Base-by-base conservation (phyloP, 2,113 vertebrate genomes). In the Peucedramus taeniatus region DNA sequence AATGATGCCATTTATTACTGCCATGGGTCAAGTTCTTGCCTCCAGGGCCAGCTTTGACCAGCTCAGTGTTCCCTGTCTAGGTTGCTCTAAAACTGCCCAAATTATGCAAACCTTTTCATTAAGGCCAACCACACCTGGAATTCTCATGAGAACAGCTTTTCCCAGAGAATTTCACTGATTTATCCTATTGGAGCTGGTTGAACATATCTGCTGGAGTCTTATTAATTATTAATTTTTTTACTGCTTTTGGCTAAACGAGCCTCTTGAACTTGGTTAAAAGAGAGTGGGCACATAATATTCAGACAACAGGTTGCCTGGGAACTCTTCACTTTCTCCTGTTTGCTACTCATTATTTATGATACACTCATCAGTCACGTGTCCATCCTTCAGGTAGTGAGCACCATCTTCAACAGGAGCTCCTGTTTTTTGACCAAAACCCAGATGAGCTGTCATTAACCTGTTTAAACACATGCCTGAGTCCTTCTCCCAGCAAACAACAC, bases 161-260 rank as follows among this genome's bases (percentile, higher is more conserved):
- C 59, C 59, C 12, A 35, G 51, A 88, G 24, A 39, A 49, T 61
- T 88, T 88, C 60, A 27, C n/a, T 65, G 60, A 57, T 75, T 65
- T 59, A 40, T 88, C 28, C 40, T 49, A 13, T 11, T 80, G 27
- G 59, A 80, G 6, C 5, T 35, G 10, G 35, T 65, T 56, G 85
- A 93, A 70, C 17, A 0, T 66, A 90, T 88, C 87, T 94, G 35
- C 23, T 80, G 70, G 50, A 50, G 80, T 83, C 59, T 83, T 47
- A 84, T 83, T 91, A 91, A 94, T 93, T 87, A 79, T 89, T 84
- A 89, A 91, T 56, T 82, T 50, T 59, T 79, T 74, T 70, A 76
- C 35, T 66, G 83, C 37, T 83, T 86, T 83, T 83, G 85, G 88
- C 42, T 74, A 66, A 90, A 83, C 0, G 0, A 68, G 5, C n/a